Conservation (phyloP, 1,140 invertebrate genomes). For the Phenacoccus solenopsis region DNA sequence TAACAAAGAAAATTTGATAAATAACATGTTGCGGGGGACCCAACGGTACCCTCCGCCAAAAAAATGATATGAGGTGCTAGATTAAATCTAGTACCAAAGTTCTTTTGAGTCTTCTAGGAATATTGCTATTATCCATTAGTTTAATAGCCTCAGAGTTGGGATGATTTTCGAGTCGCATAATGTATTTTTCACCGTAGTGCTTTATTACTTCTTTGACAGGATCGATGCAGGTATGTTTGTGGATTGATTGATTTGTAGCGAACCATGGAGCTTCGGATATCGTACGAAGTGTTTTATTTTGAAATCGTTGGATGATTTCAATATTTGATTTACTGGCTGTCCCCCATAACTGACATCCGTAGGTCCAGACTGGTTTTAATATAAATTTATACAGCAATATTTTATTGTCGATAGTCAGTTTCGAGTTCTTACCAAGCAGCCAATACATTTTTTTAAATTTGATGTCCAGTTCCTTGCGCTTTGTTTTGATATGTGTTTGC, state of each 20-base stretch:
- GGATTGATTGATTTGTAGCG: constrained; percentile 4
- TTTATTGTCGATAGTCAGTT: constrained; percentile 29
- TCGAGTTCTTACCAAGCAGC: constrained; percentile 24
- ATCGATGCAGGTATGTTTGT: not conserved
- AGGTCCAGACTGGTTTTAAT: constrained; percentile 30
- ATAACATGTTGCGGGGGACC: no score
- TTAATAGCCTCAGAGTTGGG: no score
- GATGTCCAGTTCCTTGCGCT: constrained; percentile 16
- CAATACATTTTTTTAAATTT: constrained; percentile 22
- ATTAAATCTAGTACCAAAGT: no score
- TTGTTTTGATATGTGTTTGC: constrained; percentile 12
- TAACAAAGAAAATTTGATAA: no score
- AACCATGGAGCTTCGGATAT: constrained; percentile 4
- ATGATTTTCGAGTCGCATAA: no score
- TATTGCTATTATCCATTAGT: no score
- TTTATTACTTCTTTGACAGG: no score
- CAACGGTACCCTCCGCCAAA: no score
- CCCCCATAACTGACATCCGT: constrained; percentile 31
- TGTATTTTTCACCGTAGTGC: no score
- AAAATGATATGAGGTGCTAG: no score
- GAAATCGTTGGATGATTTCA: constrained; percentile 25
- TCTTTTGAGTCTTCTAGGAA: no score
- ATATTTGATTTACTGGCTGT: constrained; percentile 28
- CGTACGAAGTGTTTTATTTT: constrained; percentile 8
- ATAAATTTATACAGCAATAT: constrained; percentile 29